Evolutionary conservation across 2,113 vertebrate genomes (phyloP).

Genomic region (Pseudopodoces humilis): DNA sequence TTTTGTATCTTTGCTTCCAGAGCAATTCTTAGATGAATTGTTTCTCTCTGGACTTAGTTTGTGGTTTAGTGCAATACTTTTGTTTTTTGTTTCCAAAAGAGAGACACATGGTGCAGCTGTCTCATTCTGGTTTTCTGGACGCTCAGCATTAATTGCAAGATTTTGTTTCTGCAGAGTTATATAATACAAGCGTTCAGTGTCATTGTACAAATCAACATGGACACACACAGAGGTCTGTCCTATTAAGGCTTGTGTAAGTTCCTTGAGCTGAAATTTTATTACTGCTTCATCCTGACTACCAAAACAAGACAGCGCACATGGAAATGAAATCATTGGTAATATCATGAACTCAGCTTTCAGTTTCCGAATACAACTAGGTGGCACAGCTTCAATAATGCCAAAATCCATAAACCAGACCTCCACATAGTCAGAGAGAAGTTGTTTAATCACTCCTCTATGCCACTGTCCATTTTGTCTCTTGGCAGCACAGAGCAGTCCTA

Average conservation of each 20-base stretch:
- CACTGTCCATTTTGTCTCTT: conserved; percentile 84
- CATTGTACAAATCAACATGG: conserved; percentile 69
- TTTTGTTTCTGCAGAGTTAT: conserved; percentile 71
- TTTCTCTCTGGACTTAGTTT: not conserved
- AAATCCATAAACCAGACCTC: conserved; percentile 90
- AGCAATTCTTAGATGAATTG: not conserved
- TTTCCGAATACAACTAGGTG: conserved; percentile 75
- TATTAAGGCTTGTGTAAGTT: conserved; percentile 80
- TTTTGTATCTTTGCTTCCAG: not conserved
- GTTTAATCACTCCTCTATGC: conserved; percentile 87
- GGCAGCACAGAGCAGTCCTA: conserved; percentile 86
- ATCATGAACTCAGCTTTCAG: conserved; percentile 79
- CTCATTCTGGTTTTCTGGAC: not conserved
- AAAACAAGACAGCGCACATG: conserved; percentile 80
- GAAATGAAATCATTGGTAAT: conserved; percentile 82
- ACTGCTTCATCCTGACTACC: conserved; percentile 49
- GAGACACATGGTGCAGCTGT: not conserved
- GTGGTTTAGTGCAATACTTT: not conserved
- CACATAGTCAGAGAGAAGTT: conserved; percentile 77
- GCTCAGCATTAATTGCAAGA: not conserved
- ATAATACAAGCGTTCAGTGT: conserved; percentile 74
- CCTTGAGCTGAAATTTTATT: conserved; percentile 73
- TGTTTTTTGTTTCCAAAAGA: not conserved
- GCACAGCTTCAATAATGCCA: conserved; percentile 82
- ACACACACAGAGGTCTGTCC: conserved; percentile 69